phyloP scores from a whole-genome alignment of 2,113 vertebrate species.

The Bungarus multicinctus region DNA sequence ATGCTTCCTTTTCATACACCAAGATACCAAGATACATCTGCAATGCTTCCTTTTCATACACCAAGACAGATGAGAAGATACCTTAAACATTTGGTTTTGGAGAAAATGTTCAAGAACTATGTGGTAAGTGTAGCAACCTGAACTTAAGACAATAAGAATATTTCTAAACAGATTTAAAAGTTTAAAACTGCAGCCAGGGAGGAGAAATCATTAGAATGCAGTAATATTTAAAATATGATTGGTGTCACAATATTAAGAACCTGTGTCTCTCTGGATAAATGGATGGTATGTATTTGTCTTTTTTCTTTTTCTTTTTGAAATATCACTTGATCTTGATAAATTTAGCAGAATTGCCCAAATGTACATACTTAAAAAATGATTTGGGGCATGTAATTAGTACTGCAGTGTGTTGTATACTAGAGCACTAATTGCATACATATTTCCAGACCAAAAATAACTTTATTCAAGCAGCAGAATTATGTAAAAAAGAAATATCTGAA shows the following conservation, averaged over 20 bases:
- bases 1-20: background rate
- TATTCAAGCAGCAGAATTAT: background rate
- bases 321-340: background rate
- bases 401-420: background rate
- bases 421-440: background rate
- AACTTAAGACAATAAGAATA: background rate
- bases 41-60: slow-evolving; percentile 26
- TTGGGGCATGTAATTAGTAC: background rate
- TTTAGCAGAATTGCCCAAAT: background rate
- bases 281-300: background rate
- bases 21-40: too few relatives aligned
- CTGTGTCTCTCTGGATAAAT: background rate
- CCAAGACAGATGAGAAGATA: background rate
- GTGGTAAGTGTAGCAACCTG: background rate
- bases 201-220: background rate
- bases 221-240: background rate
- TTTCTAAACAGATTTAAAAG: background rate
- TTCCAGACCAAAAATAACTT: background rate
- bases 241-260: background rate
- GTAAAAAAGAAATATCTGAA: background rate
- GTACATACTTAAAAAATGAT: background rate
- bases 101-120: slow-evolving; percentile 1
- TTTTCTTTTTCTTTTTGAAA: background rate
- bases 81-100: background rate
- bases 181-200: background rate